Evolutionary conservation across 2,113 vertebrate genomes (phyloP), one percentile per base, ranked within the genome.

Genomic region (Mola mola): DNA sequence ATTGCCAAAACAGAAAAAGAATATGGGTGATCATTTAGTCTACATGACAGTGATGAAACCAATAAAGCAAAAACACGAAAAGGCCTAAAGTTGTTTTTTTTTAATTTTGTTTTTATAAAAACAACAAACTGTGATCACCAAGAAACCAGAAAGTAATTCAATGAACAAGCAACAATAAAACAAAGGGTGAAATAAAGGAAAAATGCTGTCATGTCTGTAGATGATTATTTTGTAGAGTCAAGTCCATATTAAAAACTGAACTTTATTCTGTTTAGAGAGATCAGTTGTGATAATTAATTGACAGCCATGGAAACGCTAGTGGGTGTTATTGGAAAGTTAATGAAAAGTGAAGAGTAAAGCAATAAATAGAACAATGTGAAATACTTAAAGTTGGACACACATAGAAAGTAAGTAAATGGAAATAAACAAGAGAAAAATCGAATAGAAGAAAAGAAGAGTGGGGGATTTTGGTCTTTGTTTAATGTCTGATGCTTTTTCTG

Each of bases 391-490:
- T 48, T 78, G 75, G 84, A 84, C 0, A 20, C 2, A n/a, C 47
- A 79, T 79, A 4, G 81, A 72, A 79, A 55, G 51, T 67, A 15
- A 40, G 52, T 40, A 63, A 70, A 78, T 31, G 63, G 83, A 82
- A 85, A 83, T 66, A 81, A 86, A 80, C 46, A 66, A 50, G 60
- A 41, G 64, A 71, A 72, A 48, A 66, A 72, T 59, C 59, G 36
- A 55, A 12, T 7, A 44, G 9, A 21, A 40, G 28, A 59, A 31
- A 40, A 43, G 43, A 37, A 28, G 15, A 26, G 17, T n/a, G 68
- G 29, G 29, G 36, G 33, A 22, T 36, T 75, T 62, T 47, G 52
- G 70, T 66, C 64, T 64, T 68, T 64, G 67, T 60, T 70, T 41
- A 4, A 58, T 49, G 53, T 83, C 75, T 78, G 73, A 77, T 68